Evolutionary conservation across 1,140 invertebrate genomes (phyloP).

Genomic region (honey bee (Apis mellifera)): DNA sequence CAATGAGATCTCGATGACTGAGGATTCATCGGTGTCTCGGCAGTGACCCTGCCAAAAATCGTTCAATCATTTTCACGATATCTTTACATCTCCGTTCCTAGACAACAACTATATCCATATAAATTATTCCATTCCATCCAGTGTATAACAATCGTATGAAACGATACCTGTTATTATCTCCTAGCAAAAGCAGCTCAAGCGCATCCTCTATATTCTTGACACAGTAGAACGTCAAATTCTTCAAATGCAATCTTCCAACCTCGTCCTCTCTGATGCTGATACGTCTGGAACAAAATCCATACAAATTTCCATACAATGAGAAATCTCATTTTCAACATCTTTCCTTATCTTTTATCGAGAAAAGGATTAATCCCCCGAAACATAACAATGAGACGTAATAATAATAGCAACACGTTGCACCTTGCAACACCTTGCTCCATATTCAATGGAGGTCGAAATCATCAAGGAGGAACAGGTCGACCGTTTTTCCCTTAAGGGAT

Average conservation of each 20-base stretch:
- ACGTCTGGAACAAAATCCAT: conserved; percentile 72
- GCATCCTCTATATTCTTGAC: conserved; percentile 84
- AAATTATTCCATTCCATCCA: not conserved
- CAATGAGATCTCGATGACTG: conserved; percentile 87
- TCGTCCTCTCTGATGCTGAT: conserved; percentile 84
- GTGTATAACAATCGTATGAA: too few species aligned
- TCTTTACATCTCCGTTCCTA: not conserved
- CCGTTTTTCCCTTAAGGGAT: too few species aligned
- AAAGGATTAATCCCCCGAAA: not conserved
- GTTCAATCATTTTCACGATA: not conserved
- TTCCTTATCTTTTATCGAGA: not conserved
- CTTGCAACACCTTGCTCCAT: conserved; percentile 37
- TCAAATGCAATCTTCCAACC: conserved; percentile 83
- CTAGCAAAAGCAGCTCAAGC: conserved; percentile 83
- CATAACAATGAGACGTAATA: not conserved
- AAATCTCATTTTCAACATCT: not conserved
- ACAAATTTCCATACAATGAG: not conserved
- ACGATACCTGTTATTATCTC: conserved; percentile 83
- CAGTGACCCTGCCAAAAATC: conserved; percentile 80
- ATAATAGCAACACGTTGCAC: not conserved
- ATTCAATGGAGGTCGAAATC: conserved; percentile 42
- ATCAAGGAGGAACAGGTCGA: not conserved
- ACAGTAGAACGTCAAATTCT: conserved; percentile 83
- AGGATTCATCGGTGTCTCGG: conserved; percentile 86
- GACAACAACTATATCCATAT: not conserved